Conservation (phyloP, 2,888 invertebrate species). For the Amitus sp. region DNA sequence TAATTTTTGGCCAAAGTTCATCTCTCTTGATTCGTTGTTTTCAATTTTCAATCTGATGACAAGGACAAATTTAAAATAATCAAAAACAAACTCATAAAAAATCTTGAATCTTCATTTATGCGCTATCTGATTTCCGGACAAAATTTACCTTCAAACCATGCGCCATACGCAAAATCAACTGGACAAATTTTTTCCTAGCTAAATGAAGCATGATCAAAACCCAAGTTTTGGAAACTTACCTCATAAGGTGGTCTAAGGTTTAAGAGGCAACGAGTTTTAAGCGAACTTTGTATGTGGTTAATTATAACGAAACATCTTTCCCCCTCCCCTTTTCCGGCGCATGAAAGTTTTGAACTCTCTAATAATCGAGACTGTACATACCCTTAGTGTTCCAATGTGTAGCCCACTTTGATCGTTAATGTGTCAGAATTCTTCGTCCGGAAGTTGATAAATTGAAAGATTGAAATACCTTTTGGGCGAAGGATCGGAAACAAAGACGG, state of each 20-base stretch:
- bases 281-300: slow-evolving; percentile 23
- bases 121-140: no score
- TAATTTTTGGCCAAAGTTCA: no score
- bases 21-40: no score
- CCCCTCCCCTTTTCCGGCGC: slow-evolving; percentile 9
- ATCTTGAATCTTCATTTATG: no score
- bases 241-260: slow-evolving; percentile 26
- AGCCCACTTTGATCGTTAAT: neutral
- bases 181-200: no score
- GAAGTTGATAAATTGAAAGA: neutral
- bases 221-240: slow-evolving; percentile 14
- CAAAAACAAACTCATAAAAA: no score
- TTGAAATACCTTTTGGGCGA: no score
- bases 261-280: slow-evolving; percentile 25
- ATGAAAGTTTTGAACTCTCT: slow-evolving; percentile 20
- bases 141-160: no score
- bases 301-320: slow-evolving; percentile 29
- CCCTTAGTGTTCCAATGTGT: slow-evolving; percentile 15
- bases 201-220: neutral
- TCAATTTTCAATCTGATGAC: no score
- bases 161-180: neutral
- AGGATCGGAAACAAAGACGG: neutral
- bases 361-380: slow-evolving; percentile 12
- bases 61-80: no score
- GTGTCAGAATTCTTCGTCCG: neutral